A percentile compares a stretch with the other conserved stretches of the same genome.
Evolutionary conservation across 1,140 invertebrate genomes (phyloP).

Genomic region (Drosophila truncata): DNA sequence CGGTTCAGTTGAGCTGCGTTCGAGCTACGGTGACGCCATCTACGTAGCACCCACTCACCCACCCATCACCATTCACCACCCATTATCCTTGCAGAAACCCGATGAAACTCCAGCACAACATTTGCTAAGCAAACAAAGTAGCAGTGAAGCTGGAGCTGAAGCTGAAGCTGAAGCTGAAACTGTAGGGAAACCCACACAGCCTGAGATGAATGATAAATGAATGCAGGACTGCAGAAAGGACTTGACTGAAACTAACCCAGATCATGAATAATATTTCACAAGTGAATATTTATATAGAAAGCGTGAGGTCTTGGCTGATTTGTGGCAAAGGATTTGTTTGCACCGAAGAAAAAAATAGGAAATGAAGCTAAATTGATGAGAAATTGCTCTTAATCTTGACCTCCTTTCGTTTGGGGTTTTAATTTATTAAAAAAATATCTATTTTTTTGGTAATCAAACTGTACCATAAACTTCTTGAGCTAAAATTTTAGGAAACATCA

Average conservation of each 20-base stretch:
- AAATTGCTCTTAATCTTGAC: not conserved
- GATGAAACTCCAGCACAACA: constrained; percentile 41
- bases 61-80: not conserved
- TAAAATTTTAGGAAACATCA: too few species aligned
- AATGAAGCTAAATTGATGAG: not conserved
- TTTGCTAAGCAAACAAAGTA: constrained; percentile 56
- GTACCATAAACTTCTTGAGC: too few species aligned
- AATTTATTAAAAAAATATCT: not conserved
- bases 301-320: not conserved
- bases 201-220: constrained; percentile 72
- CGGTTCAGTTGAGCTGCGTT: constrained; percentile 67
- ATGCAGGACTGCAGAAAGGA: constrained; percentile 55
- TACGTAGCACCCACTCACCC: not conserved
- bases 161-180: not conserved
- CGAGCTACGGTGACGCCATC: constrained; percentile 27
- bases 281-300: not conserved
- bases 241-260: constrained; percentile 23
- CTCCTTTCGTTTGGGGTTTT: not conserved
- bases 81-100: constrained; percentile 11
- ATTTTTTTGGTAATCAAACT: too few species aligned
- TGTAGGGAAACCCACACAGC: not conserved
- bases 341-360: not conserved
- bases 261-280: constrained; percentile 42
- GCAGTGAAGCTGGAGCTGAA: constrained; percentile 16
- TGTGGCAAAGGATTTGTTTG: not conserved